Conservation (phyloP, 2,113 vertebrate genomes). For the Neogale vison region DNA sequence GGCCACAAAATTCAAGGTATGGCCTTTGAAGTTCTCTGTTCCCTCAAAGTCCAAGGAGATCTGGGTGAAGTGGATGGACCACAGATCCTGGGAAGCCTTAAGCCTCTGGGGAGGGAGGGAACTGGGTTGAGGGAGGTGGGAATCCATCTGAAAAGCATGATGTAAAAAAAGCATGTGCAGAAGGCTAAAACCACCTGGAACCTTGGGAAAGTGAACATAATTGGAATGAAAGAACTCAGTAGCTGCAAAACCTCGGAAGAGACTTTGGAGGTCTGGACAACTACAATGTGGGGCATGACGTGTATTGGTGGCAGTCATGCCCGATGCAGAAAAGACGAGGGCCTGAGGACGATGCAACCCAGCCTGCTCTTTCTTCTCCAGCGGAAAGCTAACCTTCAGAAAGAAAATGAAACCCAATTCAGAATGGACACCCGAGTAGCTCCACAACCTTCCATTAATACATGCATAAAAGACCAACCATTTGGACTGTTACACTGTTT, state of each 20-base stretch:
- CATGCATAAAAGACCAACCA: background rate
- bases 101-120: constrained; percentile 68
- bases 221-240: constrained; percentile 89
- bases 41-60: constrained; percentile 93
- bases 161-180: constrained; percentile 90
- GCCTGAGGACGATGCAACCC: constrained; percentile 91
- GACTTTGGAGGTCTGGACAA: constrained; percentile 84
- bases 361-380: constrained; percentile 92
- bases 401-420: constrained; percentile 51
- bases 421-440: background rate
- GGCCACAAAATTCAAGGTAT: constrained; percentile 90
- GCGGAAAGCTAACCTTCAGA: constrained; percentile 90
- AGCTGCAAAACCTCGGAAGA: constrained; percentile 87
- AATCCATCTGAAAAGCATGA: constrained; percentile 85
- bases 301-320: constrained; percentile 92
- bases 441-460: background rate
- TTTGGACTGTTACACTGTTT: background rate
- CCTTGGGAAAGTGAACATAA: constrained; percentile 87
- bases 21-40: constrained; percentile 90
- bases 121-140: background rate
- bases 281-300: constrained; percentile 88
- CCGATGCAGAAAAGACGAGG: constrained; percentile 84
- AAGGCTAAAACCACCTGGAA: constrained; percentile 87
- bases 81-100: constrained; percentile 90
- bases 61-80: constrained; percentile 91